Percentiles rank a stretch among this genome's conserved stretches.
Conservation (phyloP, 2,113 vertebrate genomes). For the Erythrolamprus reginae region DNA sequence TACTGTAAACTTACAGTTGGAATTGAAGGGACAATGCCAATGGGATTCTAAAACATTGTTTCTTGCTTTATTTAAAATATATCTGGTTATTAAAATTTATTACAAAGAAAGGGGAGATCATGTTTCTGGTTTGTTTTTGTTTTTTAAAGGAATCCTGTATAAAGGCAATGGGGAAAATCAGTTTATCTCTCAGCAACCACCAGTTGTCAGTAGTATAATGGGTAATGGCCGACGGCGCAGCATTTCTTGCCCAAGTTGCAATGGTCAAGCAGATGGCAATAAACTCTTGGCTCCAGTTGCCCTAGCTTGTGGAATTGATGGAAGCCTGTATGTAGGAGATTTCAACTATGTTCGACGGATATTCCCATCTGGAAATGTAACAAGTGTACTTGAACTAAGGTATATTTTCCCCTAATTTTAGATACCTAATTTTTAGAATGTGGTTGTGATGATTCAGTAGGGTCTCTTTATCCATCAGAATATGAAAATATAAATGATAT, state of each 20-base stretch:
- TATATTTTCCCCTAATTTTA: constrained; percentile 53
- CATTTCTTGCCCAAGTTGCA: constrained; percentile 97
- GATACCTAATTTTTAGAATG: background rate
- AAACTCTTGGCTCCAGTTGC: constrained; percentile 93
- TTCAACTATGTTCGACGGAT: constrained; percentile 98
- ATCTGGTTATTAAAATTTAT: background rate
- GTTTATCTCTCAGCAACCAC: constrained; percentile 94
- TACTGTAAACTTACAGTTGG: background rate
- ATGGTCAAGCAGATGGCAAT: constrained; percentile 96
- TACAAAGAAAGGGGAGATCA: background rate
- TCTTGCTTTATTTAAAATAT: background rate
- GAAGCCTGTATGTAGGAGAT: constrained; percentile 94
- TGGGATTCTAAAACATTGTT: background rate
- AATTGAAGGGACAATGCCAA: background rate
- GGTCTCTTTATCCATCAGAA: background rate
- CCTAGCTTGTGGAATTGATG: constrained; percentile 89
- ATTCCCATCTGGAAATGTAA: constrained; percentile 94
- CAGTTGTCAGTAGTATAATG: constrained; percentile 94
- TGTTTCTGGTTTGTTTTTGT: constrained; percentile 25
- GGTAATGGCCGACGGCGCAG: constrained; percentile 92
- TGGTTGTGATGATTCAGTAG: background rate
- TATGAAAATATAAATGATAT: background rate
- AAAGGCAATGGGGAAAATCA: constrained; percentile 97
- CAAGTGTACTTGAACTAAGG: constrained; percentile 96
- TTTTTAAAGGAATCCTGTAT: constrained; percentile 86